Percentiles rank a stretch among this genome's conserved stretches.
These are phyloP conservation scores for Pristionchus exspectatus DNA, from an alignment of 2,888 invertebrate species.

Conservation along the genomic window DNA sequence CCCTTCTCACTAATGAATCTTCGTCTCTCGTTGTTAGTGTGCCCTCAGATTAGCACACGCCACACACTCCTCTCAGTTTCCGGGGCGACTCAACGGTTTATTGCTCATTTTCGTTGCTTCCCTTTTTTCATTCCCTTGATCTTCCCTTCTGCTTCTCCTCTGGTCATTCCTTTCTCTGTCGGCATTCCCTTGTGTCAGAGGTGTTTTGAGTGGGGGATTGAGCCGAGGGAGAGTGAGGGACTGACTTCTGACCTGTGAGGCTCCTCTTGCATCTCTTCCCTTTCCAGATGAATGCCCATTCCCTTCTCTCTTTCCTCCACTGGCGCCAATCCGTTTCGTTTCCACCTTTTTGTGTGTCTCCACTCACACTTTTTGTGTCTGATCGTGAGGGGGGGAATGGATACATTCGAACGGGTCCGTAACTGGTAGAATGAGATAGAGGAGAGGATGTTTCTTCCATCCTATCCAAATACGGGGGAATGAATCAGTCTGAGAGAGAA, in stretches of 20 bases:
- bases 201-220: not conserved
- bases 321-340: constrained; percentile 45
- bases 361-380: constrained; percentile 32
- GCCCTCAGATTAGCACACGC: not conserved
- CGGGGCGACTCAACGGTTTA: not conserved
- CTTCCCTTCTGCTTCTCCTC: not conserved
- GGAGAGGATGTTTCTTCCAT: constrained; percentile 18
- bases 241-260: constrained; percentile 30
- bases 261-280: not conserved
- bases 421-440: constrained; percentile 14
- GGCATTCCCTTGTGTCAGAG: not conserved
- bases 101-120: not conserved
- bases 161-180: not conserved
- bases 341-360: constrained; percentile 17
- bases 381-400: constrained; percentile 3
- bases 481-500: constrained; percentile 41
- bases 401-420: constrained; percentile 33
- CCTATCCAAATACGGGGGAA: constrained; percentile 40
- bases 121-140: not conserved
- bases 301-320: constrained; percentile 2
- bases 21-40: constrained; percentile 19
- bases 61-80: not conserved
- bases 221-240: not conserved
- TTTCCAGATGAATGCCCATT: constrained; percentile 42
- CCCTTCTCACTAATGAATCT: constrained; percentile 30